These are phyloP conservation scores for Brachyistius frenatus DNA, from an alignment of 2,113 vertebrate genomes.

Conservation along the genomic window DNA sequence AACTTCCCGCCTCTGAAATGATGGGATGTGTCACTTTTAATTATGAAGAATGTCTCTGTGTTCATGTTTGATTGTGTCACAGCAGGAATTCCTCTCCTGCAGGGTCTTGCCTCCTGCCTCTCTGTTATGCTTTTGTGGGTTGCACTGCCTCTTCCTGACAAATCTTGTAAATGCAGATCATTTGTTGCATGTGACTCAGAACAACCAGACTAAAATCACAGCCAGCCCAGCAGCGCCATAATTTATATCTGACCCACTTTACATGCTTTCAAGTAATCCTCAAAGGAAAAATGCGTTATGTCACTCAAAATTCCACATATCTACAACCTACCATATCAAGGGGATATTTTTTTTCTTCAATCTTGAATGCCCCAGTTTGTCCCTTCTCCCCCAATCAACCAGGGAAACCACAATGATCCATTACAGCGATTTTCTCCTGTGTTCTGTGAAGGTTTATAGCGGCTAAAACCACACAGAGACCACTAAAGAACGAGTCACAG, in stretches of 20 bases:
- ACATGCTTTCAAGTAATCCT: not conserved
- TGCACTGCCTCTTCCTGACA: conserved; percentile 40
- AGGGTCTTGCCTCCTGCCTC: conserved; percentile 67
- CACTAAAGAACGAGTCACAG: conserved; percentile 42
- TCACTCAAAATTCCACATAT: conserved; percentile 34
- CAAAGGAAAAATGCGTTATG: conserved; percentile 15
- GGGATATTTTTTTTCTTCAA: not conserved
- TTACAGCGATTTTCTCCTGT: conserved; percentile 31
- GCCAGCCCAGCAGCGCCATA: not conserved
- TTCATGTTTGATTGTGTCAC: conserved; percentile 51
- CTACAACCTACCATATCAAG: not conserved
- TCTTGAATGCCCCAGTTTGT: conserved; percentile 23
- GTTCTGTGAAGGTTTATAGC: conserved; percentile 49
- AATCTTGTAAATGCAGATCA: conserved; percentile 31
- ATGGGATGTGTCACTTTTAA: conserved; percentile 57
- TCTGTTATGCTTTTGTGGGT: conserved; percentile 49
- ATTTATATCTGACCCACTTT: conserved; percentile 55
- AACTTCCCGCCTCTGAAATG: conserved; percentile 17
- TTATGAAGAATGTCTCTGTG: conserved; percentile 50
- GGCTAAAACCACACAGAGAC: conserved; percentile 51
- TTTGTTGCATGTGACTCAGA: conserved; percentile 39
- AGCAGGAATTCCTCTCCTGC: conserved; percentile 74
- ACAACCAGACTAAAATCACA: conserved; percentile 13
- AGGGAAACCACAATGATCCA: conserved; percentile 22
- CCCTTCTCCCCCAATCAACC: conserved; percentile 6